Evolutionary conservation across 1,140 invertebrate genomes (phyloP), one percentile per base, ranked within the genome.

Genomic region (Hycleus cichorii): DNA sequence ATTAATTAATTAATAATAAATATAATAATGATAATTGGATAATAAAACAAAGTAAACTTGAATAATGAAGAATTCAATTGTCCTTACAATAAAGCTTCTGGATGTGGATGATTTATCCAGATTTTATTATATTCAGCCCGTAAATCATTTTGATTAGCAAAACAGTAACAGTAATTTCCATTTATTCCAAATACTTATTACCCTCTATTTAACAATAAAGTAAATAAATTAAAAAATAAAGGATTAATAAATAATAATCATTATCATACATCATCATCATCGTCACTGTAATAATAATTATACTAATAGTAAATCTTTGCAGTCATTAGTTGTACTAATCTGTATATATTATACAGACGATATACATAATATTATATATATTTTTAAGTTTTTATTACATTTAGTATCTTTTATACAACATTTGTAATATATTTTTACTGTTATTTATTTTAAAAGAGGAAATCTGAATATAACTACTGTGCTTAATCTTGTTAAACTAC

Each of bases 271-370:
- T 18, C 18, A 18, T 18, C 32, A 32, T 32, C 32, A 32, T 32
- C 32, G 7, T 32, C 7, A 32, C 3, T 5, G 7, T 32, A 32
- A 32, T 3, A 32, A 32, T 32, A 32, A 32, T 32, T 5, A 32
- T 32, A 32, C 4, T 32, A 32, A 32, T 32, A 32, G 7, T 42
- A 10, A 42, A 42, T 10, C 9, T 47, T 65, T 56, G 50, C 61
- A 68, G 63, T 68, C 59, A 69, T 69, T 65, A 69, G 65, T 68
- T 63, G 57, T 62, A 63, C 64, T 63, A 58, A 27, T 71, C 67
- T 70, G 69, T 71, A 71, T 71, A 71, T 71, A 71, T 64, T 71
- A 71, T 71, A 70, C 69, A 70, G 68, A 65, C 61, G 61, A 69
- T 58, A 61, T 63, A 32, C 32, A 32, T 32, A 42, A 42, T 42